Conservation (phyloP, 2,797 vertebrate genomes). For the Pagetopsis macropterus region DNA sequence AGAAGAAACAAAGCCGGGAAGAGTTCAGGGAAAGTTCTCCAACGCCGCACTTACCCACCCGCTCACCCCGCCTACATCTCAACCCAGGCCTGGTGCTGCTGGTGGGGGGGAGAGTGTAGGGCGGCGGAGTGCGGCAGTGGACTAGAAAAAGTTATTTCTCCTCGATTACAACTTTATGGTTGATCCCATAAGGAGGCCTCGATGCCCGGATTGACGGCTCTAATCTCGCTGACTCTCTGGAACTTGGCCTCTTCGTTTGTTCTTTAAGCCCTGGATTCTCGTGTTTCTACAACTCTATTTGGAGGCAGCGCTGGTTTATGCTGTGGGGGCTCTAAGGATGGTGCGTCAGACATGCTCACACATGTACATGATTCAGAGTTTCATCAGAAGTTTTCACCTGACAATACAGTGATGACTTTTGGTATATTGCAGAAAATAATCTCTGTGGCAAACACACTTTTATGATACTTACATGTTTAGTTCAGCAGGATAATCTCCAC, state of each 20-base stretch:
- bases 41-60: slow-evolving; percentile 56
- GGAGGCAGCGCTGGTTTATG: slow-evolving; percentile 55
- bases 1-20: slow-evolving; percentile 67
- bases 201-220: slow-evolving; percentile 74
- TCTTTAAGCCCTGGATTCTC: slow-evolving; percentile 79
- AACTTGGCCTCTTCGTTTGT: slow-evolving; percentile 79
- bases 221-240: slow-evolving; percentile 76
- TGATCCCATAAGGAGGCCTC: slow-evolving; percentile 74
- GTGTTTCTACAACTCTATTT: slow-evolving; percentile 81
- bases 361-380: slow-evolving; percentile 1
- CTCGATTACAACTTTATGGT: slow-evolving; percentile 74
- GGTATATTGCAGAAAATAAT: too few species aligned
- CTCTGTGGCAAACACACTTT: too few species aligned
- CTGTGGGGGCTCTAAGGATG: background rate
- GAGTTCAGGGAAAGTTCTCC: slow-evolving; percentile 84
- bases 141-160: slow-evolving; percentile 73
- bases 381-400: background rate
- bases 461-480: too few species aligned
- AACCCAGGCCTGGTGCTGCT: slow-evolving; percentile 34
- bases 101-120: slow-evolving; percentile 44
- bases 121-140: slow-evolving; percentile 29
- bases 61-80: slow-evolving; percentile 61
- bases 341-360: slow-evolving; percentile 3
- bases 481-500: too few species aligned
- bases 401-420: background rate